Evolutionary conservation across 2,888 invertebrate species (phyloP).

Genomic region (Strigamia maritima): DNA sequence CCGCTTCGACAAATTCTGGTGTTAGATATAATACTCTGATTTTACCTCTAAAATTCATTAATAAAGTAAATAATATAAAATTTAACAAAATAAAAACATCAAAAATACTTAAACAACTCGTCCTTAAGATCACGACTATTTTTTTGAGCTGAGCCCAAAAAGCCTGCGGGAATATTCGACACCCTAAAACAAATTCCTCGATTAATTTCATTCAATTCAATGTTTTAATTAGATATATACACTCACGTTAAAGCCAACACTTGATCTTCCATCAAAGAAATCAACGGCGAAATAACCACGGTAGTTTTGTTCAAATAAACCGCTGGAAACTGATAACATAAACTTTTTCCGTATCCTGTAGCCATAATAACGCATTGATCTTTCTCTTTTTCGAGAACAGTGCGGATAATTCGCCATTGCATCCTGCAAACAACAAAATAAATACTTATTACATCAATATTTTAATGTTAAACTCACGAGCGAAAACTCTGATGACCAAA

Average conservation of each 20-base stretch:
- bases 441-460: neutral
- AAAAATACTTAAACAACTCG: conserved; percentile 54
- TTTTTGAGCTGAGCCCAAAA: conserved; percentile 60
- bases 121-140: conserved; percentile 50
- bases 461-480: neutral
- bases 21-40: conserved; percentile 60
- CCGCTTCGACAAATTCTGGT: conserved; percentile 60
- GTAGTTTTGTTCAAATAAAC: conserved; percentile 58
- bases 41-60: conserved; percentile 47
- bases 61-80: neutral
- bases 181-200: conserved; percentile 44
- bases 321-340: conserved; percentile 68
- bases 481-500: conserved; percentile 33
- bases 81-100: conserved; percentile 41
- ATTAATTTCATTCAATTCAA: no score
- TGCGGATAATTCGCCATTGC: conserved; percentile 29
- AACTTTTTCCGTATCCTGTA: conserved; percentile 62
- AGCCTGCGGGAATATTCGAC: conserved; percentile 59
- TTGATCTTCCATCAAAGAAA: conserved; percentile 72
- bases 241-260: conserved; percentile 59
- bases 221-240: neutral
- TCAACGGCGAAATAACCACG: conserved; percentile 66
- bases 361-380: conserved; percentile 35
- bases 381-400: neutral
- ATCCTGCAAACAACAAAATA: conserved; percentile 15